phyloP scores from a whole-genome alignment of 2,113 vertebrate genomes.

The Bubo blakistoni region DNA sequence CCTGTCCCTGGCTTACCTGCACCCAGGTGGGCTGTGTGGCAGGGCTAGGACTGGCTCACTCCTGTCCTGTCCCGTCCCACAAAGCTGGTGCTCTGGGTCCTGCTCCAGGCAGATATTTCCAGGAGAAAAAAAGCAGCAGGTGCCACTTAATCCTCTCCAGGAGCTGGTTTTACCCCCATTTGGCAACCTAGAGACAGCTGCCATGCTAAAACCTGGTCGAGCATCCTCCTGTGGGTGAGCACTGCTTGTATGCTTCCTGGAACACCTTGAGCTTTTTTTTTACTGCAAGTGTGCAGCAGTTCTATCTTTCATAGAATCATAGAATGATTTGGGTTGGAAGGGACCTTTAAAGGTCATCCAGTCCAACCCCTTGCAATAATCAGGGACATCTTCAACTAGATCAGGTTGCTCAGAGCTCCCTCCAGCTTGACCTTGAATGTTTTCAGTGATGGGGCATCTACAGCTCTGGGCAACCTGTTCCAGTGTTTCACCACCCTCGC shows the following conservation, averaged over 20 bases:
- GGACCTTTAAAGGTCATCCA: not conserved
- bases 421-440: not conserved
- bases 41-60: not conserved
- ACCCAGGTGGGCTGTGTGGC: accelerated
- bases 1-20: accelerated
- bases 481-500: not conserved
- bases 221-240: not conserved
- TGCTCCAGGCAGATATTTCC: not conserved
- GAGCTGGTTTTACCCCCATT: not conserved
- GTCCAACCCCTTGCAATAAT: not conserved
- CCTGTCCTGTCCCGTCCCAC: not conserved
- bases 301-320: not conserved
- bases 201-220: not conserved
- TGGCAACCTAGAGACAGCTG: not conserved
- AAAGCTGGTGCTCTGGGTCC: not conserved
- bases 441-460: not conserved
- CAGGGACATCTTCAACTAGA: not conserved
- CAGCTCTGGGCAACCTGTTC: not conserved
- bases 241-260: not conserved
- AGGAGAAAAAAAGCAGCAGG: not conserved
- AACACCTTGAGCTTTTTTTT: not conserved
- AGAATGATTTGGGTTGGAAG: not conserved
- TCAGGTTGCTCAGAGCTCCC: not conserved
- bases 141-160: not conserved
- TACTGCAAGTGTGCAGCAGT: not conserved